A percentile compares a stretch with the other conserved stretches of the same genome.
Evolutionary conservation across 2,113 vertebrate species (phyloP).

Genomic region (Chinchilla lanigera): DNA sequence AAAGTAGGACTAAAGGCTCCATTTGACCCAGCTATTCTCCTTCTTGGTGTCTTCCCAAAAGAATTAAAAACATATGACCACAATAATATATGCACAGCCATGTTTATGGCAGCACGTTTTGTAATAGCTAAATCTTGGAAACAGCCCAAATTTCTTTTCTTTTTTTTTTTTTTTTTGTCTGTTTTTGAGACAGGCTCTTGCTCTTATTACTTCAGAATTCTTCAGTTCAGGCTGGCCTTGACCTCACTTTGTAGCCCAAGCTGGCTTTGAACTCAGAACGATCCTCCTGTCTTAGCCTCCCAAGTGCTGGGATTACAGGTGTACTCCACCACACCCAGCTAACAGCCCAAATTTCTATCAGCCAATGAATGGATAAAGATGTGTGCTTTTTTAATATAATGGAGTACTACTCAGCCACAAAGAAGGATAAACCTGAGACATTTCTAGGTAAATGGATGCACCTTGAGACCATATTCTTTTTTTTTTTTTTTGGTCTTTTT

Average conservation of each 20-base stretch:
- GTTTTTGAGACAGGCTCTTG: too few relatives aligned
- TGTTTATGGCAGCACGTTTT: background rate
- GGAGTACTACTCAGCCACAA: background rate
- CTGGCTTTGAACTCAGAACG: too few relatives aligned
- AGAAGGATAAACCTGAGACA: background rate
- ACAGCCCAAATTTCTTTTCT: background rate
- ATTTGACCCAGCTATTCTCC: background rate
- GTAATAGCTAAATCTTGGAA: background rate
- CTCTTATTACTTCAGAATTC: too few relatives aligned
- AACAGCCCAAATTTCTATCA: background rate
- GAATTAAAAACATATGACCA: background rate
- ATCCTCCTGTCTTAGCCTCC: too few relatives aligned
- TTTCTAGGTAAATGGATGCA: background rate
- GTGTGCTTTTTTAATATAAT: background rate
- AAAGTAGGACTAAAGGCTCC: background rate
- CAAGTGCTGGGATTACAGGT: too few relatives aligned
- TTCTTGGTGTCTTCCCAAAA: background rate
- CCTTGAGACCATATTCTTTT: background rate
- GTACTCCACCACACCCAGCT: too few relatives aligned
- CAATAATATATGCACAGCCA: background rate
- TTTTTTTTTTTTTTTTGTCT: too few relatives aligned
- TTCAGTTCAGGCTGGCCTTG: too few relatives aligned
- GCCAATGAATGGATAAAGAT: background rate
- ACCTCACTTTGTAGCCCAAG: too few relatives aligned
- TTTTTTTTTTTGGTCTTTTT: too few relatives aligned